These are phyloP conservation scores for Thinocorus orbignyianus DNA, from an alignment of 2,113 vertebrate genomes.

Conservation along the genomic window DNA sequence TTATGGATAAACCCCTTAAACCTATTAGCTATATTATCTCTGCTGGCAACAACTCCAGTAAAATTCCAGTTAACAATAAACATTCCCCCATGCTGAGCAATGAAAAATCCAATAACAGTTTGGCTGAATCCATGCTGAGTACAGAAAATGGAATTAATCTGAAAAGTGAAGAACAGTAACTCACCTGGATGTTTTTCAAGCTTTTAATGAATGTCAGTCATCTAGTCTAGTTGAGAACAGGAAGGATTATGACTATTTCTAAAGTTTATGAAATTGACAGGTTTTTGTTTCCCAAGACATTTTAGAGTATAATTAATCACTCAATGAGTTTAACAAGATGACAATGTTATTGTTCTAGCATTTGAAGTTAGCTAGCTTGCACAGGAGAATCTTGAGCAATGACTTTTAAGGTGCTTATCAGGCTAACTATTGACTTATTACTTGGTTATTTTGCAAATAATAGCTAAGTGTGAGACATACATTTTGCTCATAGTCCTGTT, in stretches of 20 bases:
- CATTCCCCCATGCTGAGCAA: constrained; percentile 48
- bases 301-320: background rate
- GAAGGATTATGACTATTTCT: background rate
- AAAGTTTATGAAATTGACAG: background rate
- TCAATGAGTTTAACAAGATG: background rate
- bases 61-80: constrained; percentile 52
- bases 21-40: constrained; percentile 6
- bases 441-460: background rate
- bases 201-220: background rate
- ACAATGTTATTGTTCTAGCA: background rate
- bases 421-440: background rate
- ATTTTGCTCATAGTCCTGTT: background rate
- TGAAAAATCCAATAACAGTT: constrained; percentile 62
- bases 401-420: background rate
- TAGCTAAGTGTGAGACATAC: background rate
- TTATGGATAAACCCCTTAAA: background rate
- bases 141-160: constrained; percentile 46
- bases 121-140: constrained; percentile 53
- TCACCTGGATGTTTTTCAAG: constrained; percentile 11
- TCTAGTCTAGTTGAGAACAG: background rate
- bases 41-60: constrained; percentile 9
- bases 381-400: background rate
- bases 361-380: background rate
- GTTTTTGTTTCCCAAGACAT: background rate
- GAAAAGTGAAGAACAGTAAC: constrained; percentile 1